Evolutionary conservation across 2,888 invertebrate genomes (phyloP).

Genomic region (Petrolisthes cinctipes): DNA sequence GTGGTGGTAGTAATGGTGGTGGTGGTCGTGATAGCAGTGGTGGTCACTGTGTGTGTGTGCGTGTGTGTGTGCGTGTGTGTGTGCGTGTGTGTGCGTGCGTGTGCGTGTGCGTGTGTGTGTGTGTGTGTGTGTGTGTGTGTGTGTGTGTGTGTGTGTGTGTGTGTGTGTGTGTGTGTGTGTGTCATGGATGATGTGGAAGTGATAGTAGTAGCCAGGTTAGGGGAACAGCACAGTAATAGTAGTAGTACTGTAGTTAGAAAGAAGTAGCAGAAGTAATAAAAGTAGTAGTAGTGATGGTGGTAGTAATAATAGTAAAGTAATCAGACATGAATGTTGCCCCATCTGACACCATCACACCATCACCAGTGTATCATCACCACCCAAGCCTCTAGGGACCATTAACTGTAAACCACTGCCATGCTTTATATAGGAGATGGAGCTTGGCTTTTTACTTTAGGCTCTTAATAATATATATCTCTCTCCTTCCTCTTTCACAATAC

Average conservation of each 20-base stretch:
- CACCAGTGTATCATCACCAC: not conserved
- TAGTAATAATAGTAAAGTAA: not conserved
- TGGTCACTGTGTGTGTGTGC: slow-evolving; percentile 5
- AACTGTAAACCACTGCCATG: slow-evolving; percentile 4
- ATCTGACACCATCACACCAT: slow-evolving; percentile 2
- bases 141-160: not conserved
- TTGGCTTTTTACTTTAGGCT: not conserved
- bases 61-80: slow-evolving; percentile 18
- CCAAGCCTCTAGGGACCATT: slow-evolving; percentile 1
- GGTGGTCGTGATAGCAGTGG: too few relatives aligned
- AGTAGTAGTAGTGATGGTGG: slow-evolving; percentile 6
- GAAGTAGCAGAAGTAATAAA: not conserved
- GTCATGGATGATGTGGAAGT: not conserved
- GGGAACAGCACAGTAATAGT: not conserved
- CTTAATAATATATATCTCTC: not conserved
- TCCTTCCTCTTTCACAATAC: not conserved
- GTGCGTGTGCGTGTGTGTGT: not conserved
- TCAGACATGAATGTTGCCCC: not conserved
- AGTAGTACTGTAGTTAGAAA: not conserved
- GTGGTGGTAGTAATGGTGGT: not conserved
- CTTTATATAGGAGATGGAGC: slow-evolving; percentile 10
- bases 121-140: not conserved
- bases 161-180: not conserved
- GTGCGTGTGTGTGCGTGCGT: slow-evolving; percentile 4
- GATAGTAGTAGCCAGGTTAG: not conserved